phyloP scores from a whole-genome alignment of 1,140 invertebrate genomes.

The Eriosoma lanigerum region DNA sequence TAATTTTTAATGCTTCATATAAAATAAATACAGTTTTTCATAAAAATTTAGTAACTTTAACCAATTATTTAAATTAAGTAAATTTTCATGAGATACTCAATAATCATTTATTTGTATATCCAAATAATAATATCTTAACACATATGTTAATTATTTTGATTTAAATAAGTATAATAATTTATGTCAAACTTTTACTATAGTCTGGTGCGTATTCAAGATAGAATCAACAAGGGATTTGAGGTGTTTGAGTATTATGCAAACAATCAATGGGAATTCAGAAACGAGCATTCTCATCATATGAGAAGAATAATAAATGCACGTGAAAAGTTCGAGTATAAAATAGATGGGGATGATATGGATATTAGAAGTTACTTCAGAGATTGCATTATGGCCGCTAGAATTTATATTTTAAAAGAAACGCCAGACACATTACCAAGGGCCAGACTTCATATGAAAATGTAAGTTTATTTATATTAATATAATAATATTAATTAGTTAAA shows the following conservation, averaged over 20 bases:
- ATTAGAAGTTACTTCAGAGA: constrained; percentile 73
- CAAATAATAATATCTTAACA: no score
- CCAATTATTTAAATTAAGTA: no score
- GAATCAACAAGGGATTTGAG: constrained; percentile 78
- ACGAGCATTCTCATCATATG: constrained; percentile 64
- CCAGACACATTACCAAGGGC: constrained; percentile 80
- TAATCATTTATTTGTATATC: no score
- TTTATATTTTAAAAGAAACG: constrained; percentile 80
- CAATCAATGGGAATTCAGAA: constrained; percentile 81
- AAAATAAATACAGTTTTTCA: no score
- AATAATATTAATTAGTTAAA: no score
- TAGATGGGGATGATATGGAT: constrained; percentile 72
- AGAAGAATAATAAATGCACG: constrained; percentile 65
- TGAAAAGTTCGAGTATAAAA: constrained; percentile 68
- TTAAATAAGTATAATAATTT: no score
- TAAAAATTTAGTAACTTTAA: no score
- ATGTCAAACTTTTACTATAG: constrained; percentile 61
- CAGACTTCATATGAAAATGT: constrained; percentile 73
- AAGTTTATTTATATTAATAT: constrained; percentile 57
- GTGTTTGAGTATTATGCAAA: constrained; percentile 85
- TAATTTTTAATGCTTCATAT: no score
- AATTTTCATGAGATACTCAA: no score
- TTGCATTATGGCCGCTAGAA: constrained; percentile 71
- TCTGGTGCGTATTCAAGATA: constrained; percentile 71
- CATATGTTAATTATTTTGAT: no score